phyloP scores from a whole-genome alignment of 1,140 invertebrate species.

The Holotrichia oblita region DNA sequence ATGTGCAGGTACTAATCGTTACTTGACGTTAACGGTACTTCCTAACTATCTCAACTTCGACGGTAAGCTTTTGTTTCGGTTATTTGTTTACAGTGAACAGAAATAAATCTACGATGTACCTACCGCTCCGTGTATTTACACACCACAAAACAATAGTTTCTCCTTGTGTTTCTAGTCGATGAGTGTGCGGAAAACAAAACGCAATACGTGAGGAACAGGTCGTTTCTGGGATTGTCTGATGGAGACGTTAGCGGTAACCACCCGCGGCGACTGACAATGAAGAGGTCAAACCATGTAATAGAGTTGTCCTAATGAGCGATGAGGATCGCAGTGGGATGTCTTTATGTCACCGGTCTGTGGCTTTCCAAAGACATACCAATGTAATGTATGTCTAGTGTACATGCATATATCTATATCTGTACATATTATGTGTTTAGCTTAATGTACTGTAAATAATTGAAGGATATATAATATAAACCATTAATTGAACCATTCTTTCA shows the following conservation, averaged over 20 bases:
- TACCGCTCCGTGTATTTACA: not conserved
- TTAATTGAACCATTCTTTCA: too few relatives aligned
- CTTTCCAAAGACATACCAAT: conserved; percentile 18
- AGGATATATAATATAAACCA: too few relatives aligned
- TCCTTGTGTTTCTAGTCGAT: not conserved
- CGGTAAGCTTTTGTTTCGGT: not conserved
- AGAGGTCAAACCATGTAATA: conserved; percentile 47
- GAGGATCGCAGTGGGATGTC: conserved; percentile 45
- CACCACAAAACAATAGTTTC: conserved; percentile 15
- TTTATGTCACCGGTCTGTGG: conserved; percentile 11
- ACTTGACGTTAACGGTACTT: not conserved
- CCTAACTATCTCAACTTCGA: not conserved
- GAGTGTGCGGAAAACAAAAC: conserved; percentile 32
- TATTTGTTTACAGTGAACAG: not conserved
- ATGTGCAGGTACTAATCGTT: conserved; percentile 8
- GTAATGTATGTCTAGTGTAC: conserved; percentile 11
- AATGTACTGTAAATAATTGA: too few relatives aligned
- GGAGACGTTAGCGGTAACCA: conserved; percentile 39
- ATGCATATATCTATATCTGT: too few relatives aligned
- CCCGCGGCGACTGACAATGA: conserved; percentile 50
- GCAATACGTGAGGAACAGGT: conserved; percentile 27
- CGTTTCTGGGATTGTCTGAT: conserved; percentile 37
- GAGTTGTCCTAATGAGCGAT: conserved; percentile 54
- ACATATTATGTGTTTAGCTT: too few relatives aligned
- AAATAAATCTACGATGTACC: not conserved